phyloP scores from a whole-genome alignment of 2,113 vertebrate genomes.

The Apaloderma vittatum region DNA sequence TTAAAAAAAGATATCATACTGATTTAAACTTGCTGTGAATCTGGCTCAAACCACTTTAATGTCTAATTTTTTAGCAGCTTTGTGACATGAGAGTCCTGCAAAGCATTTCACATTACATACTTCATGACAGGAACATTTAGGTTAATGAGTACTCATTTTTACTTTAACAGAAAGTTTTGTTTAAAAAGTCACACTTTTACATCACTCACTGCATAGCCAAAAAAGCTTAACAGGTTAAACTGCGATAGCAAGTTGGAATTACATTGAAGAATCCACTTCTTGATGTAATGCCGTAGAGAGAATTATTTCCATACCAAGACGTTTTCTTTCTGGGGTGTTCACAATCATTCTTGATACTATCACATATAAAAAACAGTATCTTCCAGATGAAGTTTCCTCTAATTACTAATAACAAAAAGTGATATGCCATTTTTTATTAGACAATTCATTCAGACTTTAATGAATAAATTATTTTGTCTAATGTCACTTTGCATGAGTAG shows the following conservation, averaged over 20 bases:
- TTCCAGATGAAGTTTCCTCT: neutral
- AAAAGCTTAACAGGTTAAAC: neutral
- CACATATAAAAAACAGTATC: neutral
- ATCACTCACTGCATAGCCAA: neutral
- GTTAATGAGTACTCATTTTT: neutral
- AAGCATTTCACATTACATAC: neutral
- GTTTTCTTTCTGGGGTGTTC: neutral
- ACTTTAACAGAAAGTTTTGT: neutral
- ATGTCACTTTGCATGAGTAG: neutral
- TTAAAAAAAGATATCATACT: neutral
- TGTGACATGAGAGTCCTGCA: neutral
- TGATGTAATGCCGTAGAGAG: neutral
- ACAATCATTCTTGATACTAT: neutral
- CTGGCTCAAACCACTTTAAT: neutral
- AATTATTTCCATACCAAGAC: neutral
- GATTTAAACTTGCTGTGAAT: neutral
- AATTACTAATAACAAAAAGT: neutral
- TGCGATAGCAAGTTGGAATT: neutral
- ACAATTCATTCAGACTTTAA: neutral
- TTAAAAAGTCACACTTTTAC: neutral
- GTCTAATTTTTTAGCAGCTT: neutral
- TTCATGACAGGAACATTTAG: neutral
- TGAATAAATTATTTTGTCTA: neutral
- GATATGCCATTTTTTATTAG: neutral
- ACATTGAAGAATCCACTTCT: neutral